Conservation (phyloP, 1,140 invertebrate genomes). For the Drosophila pseudoobscura region DNA sequence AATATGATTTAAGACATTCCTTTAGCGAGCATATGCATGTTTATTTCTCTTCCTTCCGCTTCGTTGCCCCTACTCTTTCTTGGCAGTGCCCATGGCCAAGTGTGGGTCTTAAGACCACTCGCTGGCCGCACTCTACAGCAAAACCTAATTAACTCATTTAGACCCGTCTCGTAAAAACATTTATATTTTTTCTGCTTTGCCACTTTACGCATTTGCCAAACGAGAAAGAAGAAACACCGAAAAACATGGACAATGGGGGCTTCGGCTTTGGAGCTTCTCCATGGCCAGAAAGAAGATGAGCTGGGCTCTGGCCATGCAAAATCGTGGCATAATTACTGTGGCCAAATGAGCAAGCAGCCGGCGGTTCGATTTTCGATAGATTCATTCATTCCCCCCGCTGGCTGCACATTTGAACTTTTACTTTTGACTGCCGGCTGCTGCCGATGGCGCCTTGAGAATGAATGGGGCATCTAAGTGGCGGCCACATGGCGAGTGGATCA, state of each 20-base stretch:
- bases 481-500: slow-evolving; percentile 46
- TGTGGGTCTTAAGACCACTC: slow-evolving; percentile 33
- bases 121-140: neutral
- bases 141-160: slow-evolving; percentile 58
- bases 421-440: slow-evolving; percentile 36
- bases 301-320: slow-evolving; percentile 46
- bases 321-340: slow-evolving; percentile 40
- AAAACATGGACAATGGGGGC: slow-evolving; percentile 21
- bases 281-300: slow-evolving; percentile 59
- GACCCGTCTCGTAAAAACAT: slow-evolving; percentile 42
- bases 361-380: slow-evolving; percentile 37
- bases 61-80: slow-evolving; percentile 16
- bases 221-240: slow-evolving; percentile 5
- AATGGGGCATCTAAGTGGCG: slow-evolving; percentile 28
- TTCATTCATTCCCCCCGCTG: slow-evolving; percentile 13
- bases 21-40: slow-evolving; percentile 5
- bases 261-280: slow-evolving; percentile 22
- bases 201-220: slow-evolving; percentile 38
- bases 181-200: slow-evolving; percentile 39
- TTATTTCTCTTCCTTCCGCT: neutral
- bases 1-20: too few relatives aligned
- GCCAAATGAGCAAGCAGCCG: slow-evolving; percentile 25
- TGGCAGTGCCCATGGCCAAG: slow-evolving; percentile 43
- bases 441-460: slow-evolving; percentile 45
- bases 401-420: slow-evolving; percentile 57